phyloP scores from a whole-genome alignment of 2,113 vertebrate genomes.

The Neolamprologus sp. region DNA sequence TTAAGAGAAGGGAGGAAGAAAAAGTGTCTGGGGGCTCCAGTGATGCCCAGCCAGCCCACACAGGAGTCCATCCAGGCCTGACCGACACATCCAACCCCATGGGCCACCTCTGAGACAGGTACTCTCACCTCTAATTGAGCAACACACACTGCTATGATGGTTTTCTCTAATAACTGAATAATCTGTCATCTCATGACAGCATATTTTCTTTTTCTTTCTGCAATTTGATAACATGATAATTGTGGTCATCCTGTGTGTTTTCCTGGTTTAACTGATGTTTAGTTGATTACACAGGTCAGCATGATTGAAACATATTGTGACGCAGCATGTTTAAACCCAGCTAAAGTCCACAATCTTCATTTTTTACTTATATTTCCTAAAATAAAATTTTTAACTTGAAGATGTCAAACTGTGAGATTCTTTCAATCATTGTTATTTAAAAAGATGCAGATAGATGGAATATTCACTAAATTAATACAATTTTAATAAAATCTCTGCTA shows the following conservation, averaged over 20 bases:
- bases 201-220: not conserved
- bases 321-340: not conserved
- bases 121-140: not conserved
- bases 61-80: constrained; percentile 86
- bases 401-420: not conserved
- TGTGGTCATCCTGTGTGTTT: not conserved
- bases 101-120: constrained; percentile 72
- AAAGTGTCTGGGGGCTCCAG: constrained; percentile 90
- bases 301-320: not conserved
- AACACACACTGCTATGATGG: not conserved
- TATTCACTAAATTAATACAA: not conserved
- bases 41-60: constrained; percentile 83
- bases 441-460: not conserved
- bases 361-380: not conserved
- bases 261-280: not conserved
- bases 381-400: not conserved
- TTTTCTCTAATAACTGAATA: not conserved
- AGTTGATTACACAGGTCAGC: not conserved
- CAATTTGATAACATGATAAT: not conserved
- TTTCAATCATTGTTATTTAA: not conserved
- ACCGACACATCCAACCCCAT: constrained; percentile 96
- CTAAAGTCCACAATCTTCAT: not conserved
- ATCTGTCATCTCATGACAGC: not conserved
- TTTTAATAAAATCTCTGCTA: not conserved
- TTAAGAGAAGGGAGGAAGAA: constrained; percentile 98